Evolutionary conservation across 2,888 invertebrate genomes (phyloP), one percentile per base, ranked within the genome.

Genomic region (Danaus chrysippus): DNA sequence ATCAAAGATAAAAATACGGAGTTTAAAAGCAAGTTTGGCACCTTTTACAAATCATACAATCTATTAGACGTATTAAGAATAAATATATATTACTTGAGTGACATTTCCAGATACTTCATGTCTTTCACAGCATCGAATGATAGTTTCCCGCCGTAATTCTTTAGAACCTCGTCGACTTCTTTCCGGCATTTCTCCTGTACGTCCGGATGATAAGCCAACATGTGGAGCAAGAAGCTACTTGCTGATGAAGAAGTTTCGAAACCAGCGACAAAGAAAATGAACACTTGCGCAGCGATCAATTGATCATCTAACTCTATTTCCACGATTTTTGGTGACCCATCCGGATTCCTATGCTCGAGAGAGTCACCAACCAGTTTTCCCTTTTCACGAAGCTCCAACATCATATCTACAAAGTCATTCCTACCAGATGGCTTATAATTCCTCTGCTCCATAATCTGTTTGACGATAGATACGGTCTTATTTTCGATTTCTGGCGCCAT

Each of bases 231-330:
- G 46, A 76, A 81, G 67, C 80, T 81, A 13, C 84, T 73, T 0
- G 81, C 73, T 0, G 81, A 76, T 8, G 84, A 81, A 0, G 85
- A 83, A 0, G 86, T 84, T 65, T 85, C 86, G 59, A 82, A 84
- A 0, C 86, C 86, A 11, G 84, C 86, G 1, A 74, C 74, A 62
- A 78, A 81, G 63, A 81, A 80, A 5, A 76, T 67, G 42, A 79
- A 73, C 1, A 76, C 76, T 60, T 81, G 79, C 0, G 78, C 79
- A 3, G 77, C 73, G 53, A 82, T 72, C 11, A 78, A 17, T 5
- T 70, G 66, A 41, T 78, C 76, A 17, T 78, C 75, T 3, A 81
- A 41, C 34, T 73, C 72, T 11, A 81, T 57, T 66, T 81, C 78
- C 0, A 71, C 74, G 8, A 57, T 66, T 10, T 68, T 44, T 0